Evolutionary conservation across 2,113 vertebrate genomes (phyloP), one percentile per base, ranked within the genome.

Genomic region (Dicentrarchus labrax): DNA sequence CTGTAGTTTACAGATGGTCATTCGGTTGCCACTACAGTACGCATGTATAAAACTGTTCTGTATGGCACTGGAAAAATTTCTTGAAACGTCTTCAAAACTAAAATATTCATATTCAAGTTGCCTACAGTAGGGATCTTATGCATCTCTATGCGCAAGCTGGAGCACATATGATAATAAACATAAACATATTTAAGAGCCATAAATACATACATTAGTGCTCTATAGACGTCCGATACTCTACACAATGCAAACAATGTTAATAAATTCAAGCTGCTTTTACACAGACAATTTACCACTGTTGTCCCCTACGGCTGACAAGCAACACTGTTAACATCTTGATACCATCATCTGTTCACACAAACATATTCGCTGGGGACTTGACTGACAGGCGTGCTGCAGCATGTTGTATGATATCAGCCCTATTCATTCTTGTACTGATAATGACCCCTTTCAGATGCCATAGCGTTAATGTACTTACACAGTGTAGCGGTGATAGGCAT

Each of bases 251-350:
- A 72, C 47, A 67, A 48, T 43, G 59, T 78, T 60, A 78, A 78
- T 76, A 62, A 13, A 54, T 80, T 82, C 8, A 47, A 11, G 70
- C 53, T 43, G 57, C 56, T 43, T 72, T 82, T 54, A 57, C 16
- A 53, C 19, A 36, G 38, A 69, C 70, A 59, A 65, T 89, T 88
- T 74, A 73, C 53, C 57, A 38, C 73, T n/a, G 82, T 72, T 71
- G 62, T 85, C 57, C 50, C 30, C 45, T 21, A 19, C 24, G 51
- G 54, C 65, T 74, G 65, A 86, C 62, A 74, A 61, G 64, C 71
- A 72, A 7, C 85, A 48, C 56, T 79, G 72, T 89, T 79, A 80
- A 76, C 70, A 86, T 82, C 73, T 80, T 80, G 71, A 88, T 89
- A 76, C 22, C 24, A 38, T 75, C 83, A 72, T 89, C 50, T 78